A percentile compares a stretch with the other conserved stretches of the same genome.
These are phyloP conservation scores for Acromyrmex echinatior DNA, from an alignment of 1,140 invertebrate genomes.

Conservation along the genomic window DNA sequence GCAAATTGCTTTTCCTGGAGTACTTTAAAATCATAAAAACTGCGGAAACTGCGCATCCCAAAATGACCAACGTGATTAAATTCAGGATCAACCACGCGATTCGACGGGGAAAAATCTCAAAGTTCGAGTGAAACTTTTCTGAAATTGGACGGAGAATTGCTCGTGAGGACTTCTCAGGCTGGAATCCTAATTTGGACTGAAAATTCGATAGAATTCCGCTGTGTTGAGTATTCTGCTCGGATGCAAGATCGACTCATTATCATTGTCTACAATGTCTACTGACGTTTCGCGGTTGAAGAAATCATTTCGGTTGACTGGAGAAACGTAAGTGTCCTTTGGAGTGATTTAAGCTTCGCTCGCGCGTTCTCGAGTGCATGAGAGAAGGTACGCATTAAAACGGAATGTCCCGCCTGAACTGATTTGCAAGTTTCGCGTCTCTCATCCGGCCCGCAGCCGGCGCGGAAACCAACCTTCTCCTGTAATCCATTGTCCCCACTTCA, in stretches of 20 bases:
- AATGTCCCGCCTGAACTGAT: slow-evolving; percentile 20
- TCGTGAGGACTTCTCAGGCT: background rate
- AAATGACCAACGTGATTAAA: slow-evolving; percentile 33
- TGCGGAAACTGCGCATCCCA: background rate
- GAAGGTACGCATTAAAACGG: slow-evolving; percentile 36
- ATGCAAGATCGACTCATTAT: slow-evolving; percentile 13
- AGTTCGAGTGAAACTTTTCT: slow-evolving; percentile 22
- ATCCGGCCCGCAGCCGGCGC: slow-evolving; percentile 9
- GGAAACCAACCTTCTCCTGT: slow-evolving; percentile 42
- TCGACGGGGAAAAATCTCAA: background rate
- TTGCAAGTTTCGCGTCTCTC: slow-evolving; percentile 62
- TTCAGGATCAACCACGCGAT: slow-evolving; percentile 19
- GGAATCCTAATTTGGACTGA: slow-evolving; percentile 33
- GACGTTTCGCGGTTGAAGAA: slow-evolving; percentile 9
- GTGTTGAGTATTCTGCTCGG: background rate
- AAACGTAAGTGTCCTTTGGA: slow-evolving; percentile 21
- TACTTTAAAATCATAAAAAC: background rate
- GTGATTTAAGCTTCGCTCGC: slow-evolving; percentile 39
- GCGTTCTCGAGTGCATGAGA: background rate
- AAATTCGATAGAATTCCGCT: slow-evolving; percentile 28
- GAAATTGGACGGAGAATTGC: slow-evolving; percentile 40
- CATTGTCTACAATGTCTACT: background rate
- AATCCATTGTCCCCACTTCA: slow-evolving; percentile 64
- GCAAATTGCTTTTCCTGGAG: background rate
- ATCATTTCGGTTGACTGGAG: slow-evolving; percentile 18